These are phyloP conservation scores for Gadopsis bispinosus DNA, from an alignment of 2,797 vertebrate genomes.

Conservation along the genomic window DNA sequence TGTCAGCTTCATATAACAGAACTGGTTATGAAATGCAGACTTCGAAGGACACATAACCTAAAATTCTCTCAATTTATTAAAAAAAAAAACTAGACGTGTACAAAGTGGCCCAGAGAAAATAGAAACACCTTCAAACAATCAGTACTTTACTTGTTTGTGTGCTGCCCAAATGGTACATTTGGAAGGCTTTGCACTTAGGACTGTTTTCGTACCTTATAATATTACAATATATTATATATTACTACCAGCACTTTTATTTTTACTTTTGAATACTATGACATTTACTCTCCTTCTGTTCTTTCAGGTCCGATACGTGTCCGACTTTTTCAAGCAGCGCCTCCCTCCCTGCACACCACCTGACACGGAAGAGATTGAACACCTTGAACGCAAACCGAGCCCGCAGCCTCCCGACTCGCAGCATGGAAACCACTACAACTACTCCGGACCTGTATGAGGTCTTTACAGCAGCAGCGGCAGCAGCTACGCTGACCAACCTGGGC, in stretches of 20 bases:
- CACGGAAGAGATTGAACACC: slow-evolving; percentile 72
- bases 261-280: neutral
- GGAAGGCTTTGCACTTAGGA: neutral
- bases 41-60: neutral
- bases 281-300: neutral
- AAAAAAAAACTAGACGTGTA: neutral
- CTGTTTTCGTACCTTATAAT: too few relatives aligned
- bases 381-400: slow-evolving; percentile 86
- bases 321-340: slow-evolving; percentile 92
- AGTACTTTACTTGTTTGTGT: neutral
- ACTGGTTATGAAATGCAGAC: neutral
- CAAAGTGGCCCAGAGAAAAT: neutral
- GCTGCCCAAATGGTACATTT: neutral
- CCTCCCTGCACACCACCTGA: slow-evolving; percentile 52
- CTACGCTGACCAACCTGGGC: slow-evolving; percentile 7
- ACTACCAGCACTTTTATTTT: neutral
- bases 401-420: slow-evolving; percentile 82
- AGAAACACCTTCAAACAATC: neutral
- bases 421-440: slow-evolving; percentile 88
- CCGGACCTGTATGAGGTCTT: slow-evolving; percentile 79
- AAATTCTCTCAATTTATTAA: neutral
- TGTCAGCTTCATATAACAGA: neutral
- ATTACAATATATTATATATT: neutral
- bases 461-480: slow-evolving; percentile 1
- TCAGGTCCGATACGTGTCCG: slow-evolving; percentile 92